Base-by-base conservation (phyloP, 1,140 invertebrate species). In the Chrysoperla carnea region DNA sequence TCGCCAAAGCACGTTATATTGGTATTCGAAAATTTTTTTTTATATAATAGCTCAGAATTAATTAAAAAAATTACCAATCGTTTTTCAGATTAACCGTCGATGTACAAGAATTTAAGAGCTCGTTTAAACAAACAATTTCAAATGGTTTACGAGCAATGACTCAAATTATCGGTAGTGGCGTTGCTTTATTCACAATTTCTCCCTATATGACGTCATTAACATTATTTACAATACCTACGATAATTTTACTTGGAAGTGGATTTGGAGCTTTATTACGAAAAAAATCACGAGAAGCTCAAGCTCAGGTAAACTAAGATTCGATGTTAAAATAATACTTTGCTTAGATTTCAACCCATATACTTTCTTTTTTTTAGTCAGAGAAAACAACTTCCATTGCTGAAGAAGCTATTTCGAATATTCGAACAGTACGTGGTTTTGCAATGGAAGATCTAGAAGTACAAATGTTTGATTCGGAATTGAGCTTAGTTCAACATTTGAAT, bases 61-160 rank as follows among this genome's bases (percentile, higher is more conserved):
- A 15, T 6, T 41, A 23, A 17, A 40, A 42, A 11, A 29, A 11
- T 39, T 13, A 29, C n/a, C n/a, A n/a, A n/a, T n/a, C n/a, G n/a
- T n/a, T n/a, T 67, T 68, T 42, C 51, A 82, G 84, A 54, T 62
- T 96, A 42, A 93, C 89, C 17, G 75, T 79, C 48, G 92, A 97
- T 69, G 81, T 96, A 13, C 92, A 96, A 63, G 91, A 96, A 53
- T 96, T 96, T 55, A 96, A 97, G 66, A 91, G 89, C 52, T 84
- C 84, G 5, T 96, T 96, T 56, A 96, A 96, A 61, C 73, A 83
- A 48, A 82, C 78, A 37, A 77, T 96, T 43, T 86, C 90, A 5
- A 87, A 91, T 59, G 91, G 92, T 2, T 55, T 95, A 33, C 67
- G 84, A 50, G 88, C 84, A 43, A 58, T 72, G 11, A 81, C 87